These are phyloP conservation scores for Clarias gariepinus DNA, from an alignment of 2,113 vertebrate species.

Conservation along the genomic window DNA sequence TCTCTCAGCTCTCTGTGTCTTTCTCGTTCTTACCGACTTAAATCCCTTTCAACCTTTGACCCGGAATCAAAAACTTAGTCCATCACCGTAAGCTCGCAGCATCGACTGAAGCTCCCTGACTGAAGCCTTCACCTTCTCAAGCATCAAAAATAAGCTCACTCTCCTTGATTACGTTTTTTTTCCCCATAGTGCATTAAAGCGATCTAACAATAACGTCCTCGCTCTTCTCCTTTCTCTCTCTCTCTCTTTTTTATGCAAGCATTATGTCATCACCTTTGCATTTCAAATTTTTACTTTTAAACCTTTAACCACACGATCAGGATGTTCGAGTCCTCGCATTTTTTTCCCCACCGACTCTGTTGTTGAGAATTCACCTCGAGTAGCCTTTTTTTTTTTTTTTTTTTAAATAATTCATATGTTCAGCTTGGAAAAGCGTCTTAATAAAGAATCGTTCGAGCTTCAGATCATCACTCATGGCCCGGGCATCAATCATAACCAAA, in stretches of 20 bases:
- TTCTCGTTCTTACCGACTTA: slow-evolving; percentile 9
- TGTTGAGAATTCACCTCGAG: slow-evolving; percentile 63
- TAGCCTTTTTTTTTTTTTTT: slow-evolving; percentile 51
- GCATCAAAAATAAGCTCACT: slow-evolving; percentile 29
- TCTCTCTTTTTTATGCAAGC: neutral
- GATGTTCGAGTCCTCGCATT: slow-evolving; percentile 57
- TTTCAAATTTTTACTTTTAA: slow-evolving; percentile 23
- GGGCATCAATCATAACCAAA: slow-evolving; percentile 64
- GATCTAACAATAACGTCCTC: slow-evolving; percentile 24
- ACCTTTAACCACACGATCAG: slow-evolving; percentile 53
- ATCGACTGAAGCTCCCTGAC: slow-evolving; percentile 36
- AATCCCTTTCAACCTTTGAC: slow-evolving; percentile 22
- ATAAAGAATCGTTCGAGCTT: slow-evolving; percentile 63
- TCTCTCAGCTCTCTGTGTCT: neutral
- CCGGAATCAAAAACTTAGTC: slow-evolving; percentile 28
- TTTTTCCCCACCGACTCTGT: slow-evolving; percentile 40
- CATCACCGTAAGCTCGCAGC: slow-evolving; percentile 26
- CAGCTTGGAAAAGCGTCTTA: slow-evolving; percentile 67
- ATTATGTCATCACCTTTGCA: too few relatives aligned
- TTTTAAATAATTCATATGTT: slow-evolving; percentile 66
- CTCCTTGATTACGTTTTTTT: slow-evolving; percentile 27
- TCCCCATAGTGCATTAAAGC: neutral
- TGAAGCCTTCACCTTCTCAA: neutral
- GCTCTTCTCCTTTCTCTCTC: neutral
- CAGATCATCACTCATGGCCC: slow-evolving; percentile 58